Base-by-base conservation (phyloP, 2,888 invertebrate genomes). In the Eupeodes luniger region DNA sequence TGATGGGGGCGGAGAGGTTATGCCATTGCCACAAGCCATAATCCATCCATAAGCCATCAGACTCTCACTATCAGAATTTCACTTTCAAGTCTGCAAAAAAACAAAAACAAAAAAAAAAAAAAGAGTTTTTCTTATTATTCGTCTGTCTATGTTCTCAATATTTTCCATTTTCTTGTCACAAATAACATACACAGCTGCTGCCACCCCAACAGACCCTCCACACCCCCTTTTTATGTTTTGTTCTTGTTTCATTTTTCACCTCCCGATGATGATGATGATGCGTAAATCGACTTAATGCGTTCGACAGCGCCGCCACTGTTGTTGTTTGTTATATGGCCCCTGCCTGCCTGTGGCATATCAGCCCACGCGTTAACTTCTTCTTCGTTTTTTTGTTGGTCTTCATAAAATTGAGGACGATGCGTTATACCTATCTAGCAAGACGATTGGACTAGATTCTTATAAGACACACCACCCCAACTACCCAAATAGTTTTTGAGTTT, bases 281-380 rank as follows among this genome's bases (percentile, higher is more conserved):
- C 74, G 74, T 86, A 79, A 86, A 79, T 82, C 74, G 82, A 44
- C 79, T 44, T 83, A 83, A 83, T 80, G 76, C 83, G 86, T 87
- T 66, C 72, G 72, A 76, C 83, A 80, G 61, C 59, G 66, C 51
- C 69, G 69, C 59, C 40, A 27, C 10, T 47, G 47, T 2, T 47
- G 47, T 47, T 10, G 47, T 19, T 27, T 55, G 61, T 72, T 62
- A 27, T 27, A 27, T 27, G 62, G 51, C 62, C 53, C 12, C 70
- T 62, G 19, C 27, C 19, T 53, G 53, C 55, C 59, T 34, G 9
- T 11, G 47, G 11, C 10, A 12, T 10, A 53, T n/a, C 27, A 19
- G 9, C 86, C 82, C 47, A 79, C 82, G 79, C 82, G 57, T 44
- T 76, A 61, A 69, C 61, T 76, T 53, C 14, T 49, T 34, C 44